Conservation (phyloP, 2,113 vertebrate species). For the Pluvianellus socialis region DNA sequence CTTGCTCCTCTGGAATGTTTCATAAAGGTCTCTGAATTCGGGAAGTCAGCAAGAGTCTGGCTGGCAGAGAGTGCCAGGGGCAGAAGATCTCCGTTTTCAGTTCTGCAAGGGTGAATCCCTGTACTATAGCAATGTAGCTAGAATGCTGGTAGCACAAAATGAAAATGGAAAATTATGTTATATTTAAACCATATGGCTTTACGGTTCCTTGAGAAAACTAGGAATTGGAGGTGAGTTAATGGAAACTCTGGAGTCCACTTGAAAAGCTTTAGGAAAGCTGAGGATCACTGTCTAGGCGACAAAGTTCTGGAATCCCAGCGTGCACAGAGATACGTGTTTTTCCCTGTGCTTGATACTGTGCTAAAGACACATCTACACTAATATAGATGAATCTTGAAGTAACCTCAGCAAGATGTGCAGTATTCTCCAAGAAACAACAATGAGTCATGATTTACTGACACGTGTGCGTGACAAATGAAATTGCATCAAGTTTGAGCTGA, state of each 20-base stretch:
- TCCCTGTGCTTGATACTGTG: background rate
- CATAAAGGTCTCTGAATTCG: background rate
- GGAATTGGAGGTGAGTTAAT: background rate
- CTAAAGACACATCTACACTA: background rate
- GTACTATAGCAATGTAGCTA: rapidly evolving
- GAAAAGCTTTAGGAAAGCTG: background rate
- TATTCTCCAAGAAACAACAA: background rate
- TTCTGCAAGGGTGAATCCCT: background rate
- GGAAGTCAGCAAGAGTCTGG: background rate
- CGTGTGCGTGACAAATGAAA: background rate
- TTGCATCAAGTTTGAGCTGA: background rate
- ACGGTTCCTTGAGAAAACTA: background rate
- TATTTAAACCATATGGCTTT: background rate
- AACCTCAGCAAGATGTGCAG: background rate
- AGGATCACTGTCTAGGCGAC: background rate
- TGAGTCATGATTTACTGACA: background rate
- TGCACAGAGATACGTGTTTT: background rate
- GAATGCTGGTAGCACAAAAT: background rate
- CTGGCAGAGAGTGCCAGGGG: background rate
- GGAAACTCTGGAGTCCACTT: background rate
- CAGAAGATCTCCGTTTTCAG: background rate
- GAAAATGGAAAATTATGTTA: background rate
- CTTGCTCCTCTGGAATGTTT: background rate
- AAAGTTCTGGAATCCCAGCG: background rate
- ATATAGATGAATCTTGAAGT: background rate